Evolutionary conservation across 2,113 vertebrate genomes (phyloP).

Genomic region (Lampris megalopsis): DNA sequence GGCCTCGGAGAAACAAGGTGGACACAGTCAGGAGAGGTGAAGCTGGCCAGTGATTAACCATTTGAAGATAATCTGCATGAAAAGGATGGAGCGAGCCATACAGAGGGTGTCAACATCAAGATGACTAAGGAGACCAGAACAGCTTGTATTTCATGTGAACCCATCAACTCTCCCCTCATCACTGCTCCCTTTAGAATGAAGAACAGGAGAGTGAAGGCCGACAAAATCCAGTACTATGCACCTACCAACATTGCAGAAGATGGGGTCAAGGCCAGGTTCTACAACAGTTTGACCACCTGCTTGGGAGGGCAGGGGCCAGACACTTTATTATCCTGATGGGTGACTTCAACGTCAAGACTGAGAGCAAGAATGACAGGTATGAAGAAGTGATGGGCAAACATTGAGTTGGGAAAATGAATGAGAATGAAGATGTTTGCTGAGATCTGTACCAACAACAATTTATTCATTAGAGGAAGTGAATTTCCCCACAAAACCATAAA

Average conservation of each 20-base stretch:
- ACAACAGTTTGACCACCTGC: not conserved
- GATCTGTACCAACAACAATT: no score
- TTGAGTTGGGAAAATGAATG: no score
- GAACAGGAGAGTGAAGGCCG: not conserved
- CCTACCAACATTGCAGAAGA: not conserved
- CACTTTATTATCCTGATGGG: not conserved
- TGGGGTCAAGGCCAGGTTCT: not conserved
- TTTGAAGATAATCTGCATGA: not conserved
- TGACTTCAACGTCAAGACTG: no score
- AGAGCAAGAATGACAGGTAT: no score
- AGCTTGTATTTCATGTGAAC: not conserved
- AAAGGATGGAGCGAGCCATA: not conserved
- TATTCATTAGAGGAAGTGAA: no score
- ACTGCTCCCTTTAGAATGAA: not conserved
- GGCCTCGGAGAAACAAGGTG: not conserved
- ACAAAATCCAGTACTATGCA: not conserved
- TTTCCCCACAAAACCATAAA: no score
- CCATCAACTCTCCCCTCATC: constrained; percentile 1
- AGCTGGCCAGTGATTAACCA: not conserved
- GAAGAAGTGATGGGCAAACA: no score
- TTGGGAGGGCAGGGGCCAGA: not conserved
- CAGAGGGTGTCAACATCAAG: not conserved
- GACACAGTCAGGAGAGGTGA: constrained; percentile 7
- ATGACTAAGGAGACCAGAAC: not conserved
- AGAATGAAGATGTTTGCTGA: no score